Percentiles rank a stretch among this genome's conserved stretches.
Evolutionary conservation across 2,797 vertebrate species (phyloP).

Genomic region (Aphelocoma californica): DNA sequence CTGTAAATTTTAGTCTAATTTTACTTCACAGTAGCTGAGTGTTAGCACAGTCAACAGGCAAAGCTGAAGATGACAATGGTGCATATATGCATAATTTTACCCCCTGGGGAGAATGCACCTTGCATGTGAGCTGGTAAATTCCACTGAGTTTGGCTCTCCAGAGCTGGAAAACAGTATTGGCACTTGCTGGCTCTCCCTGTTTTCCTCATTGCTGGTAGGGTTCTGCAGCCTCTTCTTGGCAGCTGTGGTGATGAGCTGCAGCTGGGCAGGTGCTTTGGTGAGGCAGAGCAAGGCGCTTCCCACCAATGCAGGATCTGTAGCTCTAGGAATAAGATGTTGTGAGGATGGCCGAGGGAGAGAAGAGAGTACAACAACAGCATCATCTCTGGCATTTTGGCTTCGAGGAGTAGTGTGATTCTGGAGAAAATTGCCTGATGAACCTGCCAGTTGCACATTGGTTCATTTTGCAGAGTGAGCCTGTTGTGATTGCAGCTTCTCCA

Average conservation of each 20-base stretch:
- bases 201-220: neutral
- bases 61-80: neutral
- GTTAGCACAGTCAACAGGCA: neutral
- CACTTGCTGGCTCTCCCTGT: neutral
- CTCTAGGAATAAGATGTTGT: neutral
- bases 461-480: neutral
- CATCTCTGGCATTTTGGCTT: neutral
- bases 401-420: neutral
- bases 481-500: neutral
- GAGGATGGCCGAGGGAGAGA: neutral
- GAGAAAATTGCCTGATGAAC: neutral
- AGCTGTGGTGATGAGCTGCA: neutral
- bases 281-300: neutral
- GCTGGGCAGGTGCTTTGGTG: fast-evolving
- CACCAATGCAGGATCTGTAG: neutral
- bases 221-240: neutral
- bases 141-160: neutral
- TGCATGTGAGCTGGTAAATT: neutral
- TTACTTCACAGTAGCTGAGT: neutral
- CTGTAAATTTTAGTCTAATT: neutral
- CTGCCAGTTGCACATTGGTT: neutral
- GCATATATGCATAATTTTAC: neutral
- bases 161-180: neutral
- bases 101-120: neutral
- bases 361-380: neutral